A percentile compares a stretch with the other conserved stretches of the same genome.
Conservation (phyloP, 2,888 invertebrate genomes). For the Strigamia crassipes region DNA sequence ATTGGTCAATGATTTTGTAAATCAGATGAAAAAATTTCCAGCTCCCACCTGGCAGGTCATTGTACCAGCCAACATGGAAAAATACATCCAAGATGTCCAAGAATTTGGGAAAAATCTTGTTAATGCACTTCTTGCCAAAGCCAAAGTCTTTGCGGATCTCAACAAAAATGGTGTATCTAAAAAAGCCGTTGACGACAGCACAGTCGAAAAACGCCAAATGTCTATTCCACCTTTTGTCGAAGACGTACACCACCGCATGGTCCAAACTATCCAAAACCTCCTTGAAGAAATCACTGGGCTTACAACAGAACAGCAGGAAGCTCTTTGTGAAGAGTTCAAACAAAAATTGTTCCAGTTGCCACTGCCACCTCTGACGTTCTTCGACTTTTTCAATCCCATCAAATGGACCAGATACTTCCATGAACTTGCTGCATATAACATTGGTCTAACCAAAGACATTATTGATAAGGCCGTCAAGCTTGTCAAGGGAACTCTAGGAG, state of each 20-base stretch:
- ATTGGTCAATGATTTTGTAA: neutral
- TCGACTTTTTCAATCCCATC: neutral
- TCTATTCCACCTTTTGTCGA: neutral
- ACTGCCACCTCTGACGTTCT: neutral
- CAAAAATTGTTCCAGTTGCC: neutral
- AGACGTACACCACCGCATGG: neutral
- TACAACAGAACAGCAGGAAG: slow-evolving; percentile 7
- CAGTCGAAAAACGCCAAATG: neutral
- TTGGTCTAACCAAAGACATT: neutral
- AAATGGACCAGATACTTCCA: neutral
- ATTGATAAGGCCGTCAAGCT: neutral
- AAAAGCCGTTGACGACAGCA: neutral
- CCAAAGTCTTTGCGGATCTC: neutral
- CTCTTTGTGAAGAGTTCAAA: neutral
- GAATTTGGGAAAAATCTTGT: neutral
- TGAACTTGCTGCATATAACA: neutral
- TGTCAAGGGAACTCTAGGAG: slow-evolving; percentile 2
- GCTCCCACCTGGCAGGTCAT: neutral
- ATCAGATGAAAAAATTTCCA: neutral
- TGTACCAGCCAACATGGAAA: neutral
- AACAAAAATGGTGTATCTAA: neutral
- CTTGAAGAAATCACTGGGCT: neutral
- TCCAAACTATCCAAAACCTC: neutral
- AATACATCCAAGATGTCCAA: neutral
- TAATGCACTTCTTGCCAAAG: neutral